Conservation (phyloP, 1,140 invertebrate species). For the Neodiprion lecontei region DNA sequence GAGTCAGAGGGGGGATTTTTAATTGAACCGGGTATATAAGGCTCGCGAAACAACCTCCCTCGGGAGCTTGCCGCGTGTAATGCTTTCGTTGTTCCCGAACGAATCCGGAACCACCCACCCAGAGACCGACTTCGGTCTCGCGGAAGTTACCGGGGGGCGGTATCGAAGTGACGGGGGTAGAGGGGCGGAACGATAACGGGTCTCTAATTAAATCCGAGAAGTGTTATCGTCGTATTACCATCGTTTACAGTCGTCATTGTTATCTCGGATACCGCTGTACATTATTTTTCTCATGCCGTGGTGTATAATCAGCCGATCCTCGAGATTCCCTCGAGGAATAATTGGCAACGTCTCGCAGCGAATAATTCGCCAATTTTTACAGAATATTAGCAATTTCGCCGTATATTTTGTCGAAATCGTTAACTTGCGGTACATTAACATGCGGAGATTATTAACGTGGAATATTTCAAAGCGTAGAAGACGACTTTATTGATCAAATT, state of each 20-base stretch:
- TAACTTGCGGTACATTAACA: too few relatives aligned
- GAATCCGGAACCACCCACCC: too few relatives aligned
- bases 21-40: background rate
- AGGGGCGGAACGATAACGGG: too few relatives aligned
- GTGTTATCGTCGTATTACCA: background rate
- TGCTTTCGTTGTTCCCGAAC: too few relatives aligned
- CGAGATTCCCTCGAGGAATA: background rate
- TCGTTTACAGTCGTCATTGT: background rate
- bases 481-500: background rate
- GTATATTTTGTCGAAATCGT: constrained; percentile 5
- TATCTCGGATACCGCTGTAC: background rate
- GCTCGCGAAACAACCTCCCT: too few relatives aligned
- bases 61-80: too few relatives aligned
- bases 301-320: background rate
- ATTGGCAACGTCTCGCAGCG: background rate
- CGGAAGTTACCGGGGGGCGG: background rate
- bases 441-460: background rate
- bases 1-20: background rate
- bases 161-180: background rate
- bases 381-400: constrained; percentile 23
- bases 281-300: background rate
- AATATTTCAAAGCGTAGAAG: background rate
- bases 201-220: background rate
- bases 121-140: background rate
- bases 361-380: background rate